Evolutionary conservation across 2,888 invertebrate species (phyloP).

Genomic region (Phlogophora meticulosa): DNA sequence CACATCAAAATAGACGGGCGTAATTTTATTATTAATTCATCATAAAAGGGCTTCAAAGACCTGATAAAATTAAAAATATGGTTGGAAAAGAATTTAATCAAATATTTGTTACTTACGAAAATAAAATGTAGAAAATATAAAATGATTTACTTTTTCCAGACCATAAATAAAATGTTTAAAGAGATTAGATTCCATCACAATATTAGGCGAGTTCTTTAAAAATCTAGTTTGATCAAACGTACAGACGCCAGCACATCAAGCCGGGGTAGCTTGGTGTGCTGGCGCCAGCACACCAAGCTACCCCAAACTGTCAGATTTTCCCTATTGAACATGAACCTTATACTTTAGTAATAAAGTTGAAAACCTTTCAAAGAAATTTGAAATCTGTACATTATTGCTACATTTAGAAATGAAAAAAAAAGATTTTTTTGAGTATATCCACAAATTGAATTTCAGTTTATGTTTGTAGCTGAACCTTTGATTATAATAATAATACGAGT

Average conservation of each 20-base stretch:
- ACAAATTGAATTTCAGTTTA: constrained; percentile 9
- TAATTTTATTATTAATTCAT: no score
- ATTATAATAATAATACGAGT: no score
- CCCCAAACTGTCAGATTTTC: no score
- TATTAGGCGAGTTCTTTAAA: constrained; percentile 7
- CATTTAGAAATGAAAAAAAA: constrained; percentile 5
- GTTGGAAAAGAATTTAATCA: neutral
- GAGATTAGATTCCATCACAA: constrained; percentile 9
- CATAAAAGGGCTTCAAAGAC: neutral
- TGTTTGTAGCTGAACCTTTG: no score
- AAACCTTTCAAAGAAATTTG: no score
- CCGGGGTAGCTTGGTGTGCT: no score
- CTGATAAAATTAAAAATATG: neutral
- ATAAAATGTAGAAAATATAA: neutral
- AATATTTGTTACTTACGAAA: neutral
- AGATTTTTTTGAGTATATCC: neutral
- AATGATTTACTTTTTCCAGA: neutral
- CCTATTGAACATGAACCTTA: no score
- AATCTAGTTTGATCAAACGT: constrained; percentile 6
- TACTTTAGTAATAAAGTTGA: no score
- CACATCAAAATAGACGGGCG: no score
- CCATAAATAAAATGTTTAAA: neutral
- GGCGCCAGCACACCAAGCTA: no score
- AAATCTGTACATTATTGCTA: no score
- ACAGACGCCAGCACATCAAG: no score